A percentile compares a stretch with the other conserved stretches of the same genome.
Conservation (phyloP, 2,797 vertebrate species). For the Sternotherus odoratus region DNA sequence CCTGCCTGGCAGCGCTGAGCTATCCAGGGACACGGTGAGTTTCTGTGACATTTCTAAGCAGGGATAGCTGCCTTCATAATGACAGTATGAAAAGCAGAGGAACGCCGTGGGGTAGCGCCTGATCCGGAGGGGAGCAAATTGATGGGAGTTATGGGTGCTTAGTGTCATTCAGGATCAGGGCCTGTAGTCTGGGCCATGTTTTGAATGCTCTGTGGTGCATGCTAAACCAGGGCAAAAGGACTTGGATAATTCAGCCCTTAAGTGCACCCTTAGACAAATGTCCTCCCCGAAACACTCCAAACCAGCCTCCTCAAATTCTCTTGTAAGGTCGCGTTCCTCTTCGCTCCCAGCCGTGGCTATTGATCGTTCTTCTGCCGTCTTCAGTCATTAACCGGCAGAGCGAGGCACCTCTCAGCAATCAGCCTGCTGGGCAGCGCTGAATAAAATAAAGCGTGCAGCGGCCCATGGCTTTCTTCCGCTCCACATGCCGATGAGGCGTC, state of each 20-base stretch:
- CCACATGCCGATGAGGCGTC: background rate
- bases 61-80: background rate
- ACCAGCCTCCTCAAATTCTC: background rate
- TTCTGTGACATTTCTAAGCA: slow-evolving; percentile 2
- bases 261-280: background rate
- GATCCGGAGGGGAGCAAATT: background rate
- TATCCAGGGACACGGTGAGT: background rate
- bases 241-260: background rate
- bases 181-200: background rate
- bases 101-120: too few species aligned
- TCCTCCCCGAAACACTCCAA: background rate
- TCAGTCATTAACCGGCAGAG: background rate
- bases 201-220: accelerated
- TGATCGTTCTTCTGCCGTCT: accelerated
- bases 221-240: accelerated
- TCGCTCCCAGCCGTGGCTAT: background rate
- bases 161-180: background rate
- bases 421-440: background rate
- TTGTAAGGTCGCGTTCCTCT: background rate
- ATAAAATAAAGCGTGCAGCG: background rate
- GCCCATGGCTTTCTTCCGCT: background rate
- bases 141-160: background rate
- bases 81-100: background rate
- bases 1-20: background rate
- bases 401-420: background rate